Conservation (phyloP, 2,888 invertebrate genomes). For the Apodemia zela region DNA sequence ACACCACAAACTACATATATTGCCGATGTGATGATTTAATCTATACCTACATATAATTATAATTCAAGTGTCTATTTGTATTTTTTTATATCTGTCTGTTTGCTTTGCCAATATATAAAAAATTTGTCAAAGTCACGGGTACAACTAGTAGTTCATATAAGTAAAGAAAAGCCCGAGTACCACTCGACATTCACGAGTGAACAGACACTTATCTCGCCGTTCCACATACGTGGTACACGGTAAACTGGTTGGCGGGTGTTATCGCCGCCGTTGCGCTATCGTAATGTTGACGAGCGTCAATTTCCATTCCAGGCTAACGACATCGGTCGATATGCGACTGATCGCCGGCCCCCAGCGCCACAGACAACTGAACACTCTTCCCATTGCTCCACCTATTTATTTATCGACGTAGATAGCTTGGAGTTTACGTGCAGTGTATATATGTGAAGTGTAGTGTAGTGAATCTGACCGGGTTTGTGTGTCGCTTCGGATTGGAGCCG, state of each 20-base stretch:
- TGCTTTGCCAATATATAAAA: too few species aligned
- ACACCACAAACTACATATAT: too few species aligned
- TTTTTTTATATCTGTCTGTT: too few species aligned
- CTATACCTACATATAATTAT: too few species aligned
- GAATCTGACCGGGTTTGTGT: constrained; percentile 35
- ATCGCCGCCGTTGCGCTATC: constrained; percentile 20
- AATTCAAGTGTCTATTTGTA: too few species aligned
- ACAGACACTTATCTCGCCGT: too few species aligned
- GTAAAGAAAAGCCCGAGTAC: too few species aligned
- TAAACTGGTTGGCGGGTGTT: background rate
- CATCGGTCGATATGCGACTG: constrained; percentile 45
- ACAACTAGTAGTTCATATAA: too few species aligned
- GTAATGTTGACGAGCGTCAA: constrained; percentile 28
- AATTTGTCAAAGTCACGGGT: too few species aligned
- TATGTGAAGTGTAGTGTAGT: constrained; percentile 60
- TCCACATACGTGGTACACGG: background rate
- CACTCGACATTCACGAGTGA: too few species aligned
- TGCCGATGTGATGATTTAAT: too few species aligned
- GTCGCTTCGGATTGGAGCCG: constrained; percentile 16
- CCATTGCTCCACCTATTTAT: constrained; percentile 42
- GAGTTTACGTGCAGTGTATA: constrained; percentile 49
- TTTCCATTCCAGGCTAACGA: constrained; percentile 52
- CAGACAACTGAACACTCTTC: constrained; percentile 44
- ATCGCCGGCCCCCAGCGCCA: constrained; percentile 36
- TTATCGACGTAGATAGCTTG: constrained; percentile 40